Base-by-base conservation (phyloP, 2,113 vertebrate genomes). In the Colinus virginianus region DNA sequence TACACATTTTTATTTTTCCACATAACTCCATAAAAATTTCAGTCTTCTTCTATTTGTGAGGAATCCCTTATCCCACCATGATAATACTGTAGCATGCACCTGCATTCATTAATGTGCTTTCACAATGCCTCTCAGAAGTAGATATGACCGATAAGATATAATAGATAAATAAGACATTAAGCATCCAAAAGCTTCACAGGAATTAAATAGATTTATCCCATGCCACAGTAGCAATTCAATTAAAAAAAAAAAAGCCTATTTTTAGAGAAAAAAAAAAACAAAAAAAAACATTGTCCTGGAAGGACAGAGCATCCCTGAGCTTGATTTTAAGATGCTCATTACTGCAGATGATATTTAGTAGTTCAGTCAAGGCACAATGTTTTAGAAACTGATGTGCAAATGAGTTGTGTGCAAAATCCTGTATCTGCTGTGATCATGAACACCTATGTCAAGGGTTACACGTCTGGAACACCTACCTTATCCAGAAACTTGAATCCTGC, bases 251-350 rank as follows among this genome's bases (percentile, higher is more conserved):
- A 83, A 8, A 51, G 9, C 34, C 4, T 6, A 56, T 3, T 5
- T 66, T 77, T 53, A 58, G 64, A 70, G 78, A 88, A 40, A 13
- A 40, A 40, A 12, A 40, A 40, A 40, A 12, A 40, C 13, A 40
- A 13, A 40, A 40, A 40, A 40, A 88, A 70, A n/a, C 3, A 26
- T 23, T 56, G n/a, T 63, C 32, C 46, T 75, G 17, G 11, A 88
- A 92, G 7, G 14, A 70, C 13, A 0, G 0, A 80, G 6, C 22
- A 62, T 28, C 7, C 8, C 17, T 43, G 4, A 19, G 18, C 67
- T 71, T 42, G 16, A 38, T 75, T 91, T 82, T 81, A 46, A 71
- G 46, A 49, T 45, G 43, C 34, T 59, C 7, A 40, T 15, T 43
- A 18, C 20, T 75, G 18, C 46, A 75, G 12, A 18, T 7, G 6